Evolutionary conservation across 2,113 vertebrate genomes (phyloP).

Genomic region (Oncorhynchus clarkii): DNA sequence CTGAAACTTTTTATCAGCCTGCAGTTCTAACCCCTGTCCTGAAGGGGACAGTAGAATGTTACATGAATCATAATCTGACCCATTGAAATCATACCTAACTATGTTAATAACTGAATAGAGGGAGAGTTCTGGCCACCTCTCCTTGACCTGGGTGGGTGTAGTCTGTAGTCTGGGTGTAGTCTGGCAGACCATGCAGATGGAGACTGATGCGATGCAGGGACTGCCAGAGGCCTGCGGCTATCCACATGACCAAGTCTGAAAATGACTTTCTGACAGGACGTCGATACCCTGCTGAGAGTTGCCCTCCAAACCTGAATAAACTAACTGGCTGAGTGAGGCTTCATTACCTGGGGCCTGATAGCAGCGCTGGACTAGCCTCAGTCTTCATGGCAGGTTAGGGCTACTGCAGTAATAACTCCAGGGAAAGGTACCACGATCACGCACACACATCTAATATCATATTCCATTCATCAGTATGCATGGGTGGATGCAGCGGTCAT

Average conservation of each 20-base stretch:
- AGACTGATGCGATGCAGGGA: conserved; percentile 51
- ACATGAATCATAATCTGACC: not conserved
- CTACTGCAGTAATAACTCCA: not conserved
- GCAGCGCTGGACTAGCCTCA: not conserved
- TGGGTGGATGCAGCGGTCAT: not conserved
- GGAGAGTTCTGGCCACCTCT: conserved; percentile 16
- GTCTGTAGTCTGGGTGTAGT: conserved; percentile 27
- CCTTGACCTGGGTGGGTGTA: conserved; percentile 33
- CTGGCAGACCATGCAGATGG: conserved; percentile 44
- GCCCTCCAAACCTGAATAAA: conserved; percentile 33
- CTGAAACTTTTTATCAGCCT: not conserved
- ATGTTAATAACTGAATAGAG: not conserved
- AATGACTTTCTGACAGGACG: conserved; percentile 70
- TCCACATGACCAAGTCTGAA: conserved; percentile 60
- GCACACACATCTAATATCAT: not conserved
- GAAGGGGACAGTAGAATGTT: not conserved
- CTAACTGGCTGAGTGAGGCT: conserved; percentile 64
- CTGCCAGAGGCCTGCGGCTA: conserved; percentile 38
- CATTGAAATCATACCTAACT: not conserved
- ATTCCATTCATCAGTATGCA: not conserved
- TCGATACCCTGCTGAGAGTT: conserved; percentile 50
- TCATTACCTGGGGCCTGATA: conserved; percentile 53
- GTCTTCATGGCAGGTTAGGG: conserved; percentile 1
- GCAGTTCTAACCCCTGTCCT: not conserved
- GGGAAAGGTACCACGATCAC: not conserved